These are phyloP conservation scores for Hippotragus niger DNA, from an alignment of 2,113 vertebrate genomes.

Conservation along the genomic window DNA sequence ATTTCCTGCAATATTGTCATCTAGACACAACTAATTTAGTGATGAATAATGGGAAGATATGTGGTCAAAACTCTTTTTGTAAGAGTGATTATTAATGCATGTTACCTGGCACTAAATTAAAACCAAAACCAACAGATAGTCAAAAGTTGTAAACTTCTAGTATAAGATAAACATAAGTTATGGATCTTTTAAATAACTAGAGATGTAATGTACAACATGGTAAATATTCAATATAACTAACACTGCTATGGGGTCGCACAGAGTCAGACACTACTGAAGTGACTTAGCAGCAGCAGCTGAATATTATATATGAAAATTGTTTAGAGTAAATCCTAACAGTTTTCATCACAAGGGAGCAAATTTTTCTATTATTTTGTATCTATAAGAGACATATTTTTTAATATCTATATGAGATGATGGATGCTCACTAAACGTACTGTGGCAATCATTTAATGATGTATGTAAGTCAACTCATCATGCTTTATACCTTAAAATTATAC, in stretches of 20 bases:
- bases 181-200: neutral
- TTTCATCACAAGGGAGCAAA: neutral
- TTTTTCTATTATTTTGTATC: neutral
- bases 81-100: neutral
- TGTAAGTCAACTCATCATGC: neutral
- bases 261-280: no score
- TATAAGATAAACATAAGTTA: neutral
- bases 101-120: neutral
- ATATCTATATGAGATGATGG: neutral
- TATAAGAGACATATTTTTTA: neutral
- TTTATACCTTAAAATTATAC: neutral
- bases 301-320: neutral
- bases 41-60: neutral
- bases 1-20: neutral
- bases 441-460: neutral
- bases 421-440: neutral
- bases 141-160: neutral
- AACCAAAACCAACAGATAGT: neutral
- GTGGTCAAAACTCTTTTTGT: neutral
- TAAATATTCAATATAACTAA: neutral
- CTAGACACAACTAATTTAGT: neutral
- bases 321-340: neutral
- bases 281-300: neutral
- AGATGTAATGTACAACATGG: neutral
- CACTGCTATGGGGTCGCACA: no score